These are phyloP conservation scores for Phytoseiulus persimilis DNA, from an alignment of 2,888 invertebrate genomes.

Conservation along the genomic window DNA sequence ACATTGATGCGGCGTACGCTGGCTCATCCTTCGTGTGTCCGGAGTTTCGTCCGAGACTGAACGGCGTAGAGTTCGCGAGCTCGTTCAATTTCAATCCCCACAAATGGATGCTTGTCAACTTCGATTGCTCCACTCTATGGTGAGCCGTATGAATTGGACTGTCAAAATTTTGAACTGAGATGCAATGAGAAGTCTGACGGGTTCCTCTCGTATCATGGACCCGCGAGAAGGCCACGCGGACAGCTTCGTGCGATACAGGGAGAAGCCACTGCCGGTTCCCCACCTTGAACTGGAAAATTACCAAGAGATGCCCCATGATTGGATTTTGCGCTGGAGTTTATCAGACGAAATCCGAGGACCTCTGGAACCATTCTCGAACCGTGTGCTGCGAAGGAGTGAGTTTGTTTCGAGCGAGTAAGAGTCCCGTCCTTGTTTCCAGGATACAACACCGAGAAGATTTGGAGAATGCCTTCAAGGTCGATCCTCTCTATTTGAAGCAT, in stretches of 20 bases:
- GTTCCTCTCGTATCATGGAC: no score
- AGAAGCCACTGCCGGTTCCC: no score
- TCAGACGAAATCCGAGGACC: no score
- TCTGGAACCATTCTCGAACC: no score
- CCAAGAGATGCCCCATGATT: no score
- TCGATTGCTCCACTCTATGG: constrained; percentile 96
- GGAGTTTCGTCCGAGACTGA: constrained; percentile 70
- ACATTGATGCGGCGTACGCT: constrained; percentile 93
- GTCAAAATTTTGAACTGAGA: no score
- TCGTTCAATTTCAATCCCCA: constrained; percentile 90
- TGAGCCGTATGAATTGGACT: no score
- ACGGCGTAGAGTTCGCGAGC: constrained; percentile 60
- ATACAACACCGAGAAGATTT: constrained; percentile 70
- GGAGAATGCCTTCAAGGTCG: constrained; percentile 77
- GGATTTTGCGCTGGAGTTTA: no score
- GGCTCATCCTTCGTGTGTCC: constrained; percentile 85
- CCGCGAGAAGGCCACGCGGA: no score
- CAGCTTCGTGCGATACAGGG: no score
- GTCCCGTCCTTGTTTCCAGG: constrained; percentile 51
- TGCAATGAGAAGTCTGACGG: no score
- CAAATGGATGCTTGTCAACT: constrained; percentile 89
- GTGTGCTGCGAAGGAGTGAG: not conserved
- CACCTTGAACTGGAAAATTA: no score
- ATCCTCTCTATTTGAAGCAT: constrained; percentile 84
- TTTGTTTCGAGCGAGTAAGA: not conserved